Evolutionary conservation across 2,797 vertebrate species (phyloP).

Genomic region (Eremophila alpestris): DNA sequence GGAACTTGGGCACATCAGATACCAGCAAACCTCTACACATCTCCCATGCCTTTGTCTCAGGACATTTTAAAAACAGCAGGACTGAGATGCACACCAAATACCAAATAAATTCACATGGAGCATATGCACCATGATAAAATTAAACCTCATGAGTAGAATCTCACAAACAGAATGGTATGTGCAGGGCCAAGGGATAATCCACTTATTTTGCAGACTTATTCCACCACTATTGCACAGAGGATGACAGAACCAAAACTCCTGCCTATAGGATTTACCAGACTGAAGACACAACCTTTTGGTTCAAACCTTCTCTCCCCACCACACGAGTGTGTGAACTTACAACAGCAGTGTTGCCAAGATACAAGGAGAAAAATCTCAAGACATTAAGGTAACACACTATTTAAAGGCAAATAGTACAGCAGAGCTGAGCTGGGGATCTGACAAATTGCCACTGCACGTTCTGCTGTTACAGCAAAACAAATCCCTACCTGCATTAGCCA

Average conservation of each 20-base stretch:
- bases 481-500: slow-evolving; percentile 50
- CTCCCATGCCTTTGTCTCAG: not conserved
- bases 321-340: not conserved
- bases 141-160: not conserved
- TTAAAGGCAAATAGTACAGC: slow-evolving; percentile 51
- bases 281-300: not conserved
- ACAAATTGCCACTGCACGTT: slow-evolving; percentile 45
- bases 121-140: not conserved
- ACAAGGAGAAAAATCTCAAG: slow-evolving; percentile 41
- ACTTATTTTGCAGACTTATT: not conserved
- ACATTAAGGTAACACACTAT: slow-evolving; percentile 32
- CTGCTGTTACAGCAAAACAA: slow-evolving; percentile 54
- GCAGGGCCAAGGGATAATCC: not conserved
- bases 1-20: not conserved
- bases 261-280: not conserved
- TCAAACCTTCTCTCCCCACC: not conserved
- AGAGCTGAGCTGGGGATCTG: slow-evolving; percentile 1
- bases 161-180: not conserved
- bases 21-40: not conserved
- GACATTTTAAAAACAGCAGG: not conserved
- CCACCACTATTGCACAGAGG: not conserved
- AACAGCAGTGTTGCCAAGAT: slow-evolving; percentile 48
- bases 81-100: not conserved
- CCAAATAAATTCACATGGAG: not conserved
- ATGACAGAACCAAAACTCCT: not conserved